Base-by-base conservation (phyloP, 2,797 vertebrate genomes). In the Molossus molossus region DNA sequence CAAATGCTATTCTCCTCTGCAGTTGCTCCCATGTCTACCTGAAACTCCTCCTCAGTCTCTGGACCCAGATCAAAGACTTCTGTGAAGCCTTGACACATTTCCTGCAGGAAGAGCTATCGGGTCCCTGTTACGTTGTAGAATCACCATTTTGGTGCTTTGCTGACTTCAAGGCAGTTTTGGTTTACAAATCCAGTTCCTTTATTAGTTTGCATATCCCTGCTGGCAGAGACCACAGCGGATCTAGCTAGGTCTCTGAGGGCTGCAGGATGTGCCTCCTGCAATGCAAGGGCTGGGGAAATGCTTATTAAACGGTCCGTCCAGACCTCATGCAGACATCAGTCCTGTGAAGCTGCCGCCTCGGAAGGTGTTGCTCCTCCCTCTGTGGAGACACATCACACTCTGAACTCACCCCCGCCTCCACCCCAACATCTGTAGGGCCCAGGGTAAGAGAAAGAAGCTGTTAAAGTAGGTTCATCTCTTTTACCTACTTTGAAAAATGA, bases 11-110 rank as follows among this genome's bases (percentile, higher is more conserved):
- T 75, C 12, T 45, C 27, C 83, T 83, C 65, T 60, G 53, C 62
- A 62, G 12, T 70, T 76, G 37, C 15, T 20, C 27, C 5, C 21
- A 23, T 55, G 10, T 60, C 55, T 69, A 37, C 62, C 45, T 33
- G 15, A 92, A 92, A 77, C 45, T 62, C n/a, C 21, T 84, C 67
- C 40, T 83, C 40, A 70, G 48, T 62, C 64, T 57, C 77, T 65
- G 70, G 27, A 92, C 64, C 27, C 62, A 87, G 86, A 65, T 37
- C 87, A 94, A 60, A 91, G 55, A 53, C 55, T 55, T 57, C 79
- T 53, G 15, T 57, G 69, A 76, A 60, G 15, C 23, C 37, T 27
- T 91, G 37, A 75, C 14, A 33, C 29, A 65, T 60, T 20, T 77
- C 21, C 25, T 64, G 29, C 17, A 25, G 29, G 27, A 79, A 65